A percentile compares a stretch with the other conserved stretches of the same genome.
These are phyloP conservation scores for Ashinkailepas kermadecensis DNA, from an alignment of 2,888 invertebrate species.

Conservation along the genomic window DNA sequence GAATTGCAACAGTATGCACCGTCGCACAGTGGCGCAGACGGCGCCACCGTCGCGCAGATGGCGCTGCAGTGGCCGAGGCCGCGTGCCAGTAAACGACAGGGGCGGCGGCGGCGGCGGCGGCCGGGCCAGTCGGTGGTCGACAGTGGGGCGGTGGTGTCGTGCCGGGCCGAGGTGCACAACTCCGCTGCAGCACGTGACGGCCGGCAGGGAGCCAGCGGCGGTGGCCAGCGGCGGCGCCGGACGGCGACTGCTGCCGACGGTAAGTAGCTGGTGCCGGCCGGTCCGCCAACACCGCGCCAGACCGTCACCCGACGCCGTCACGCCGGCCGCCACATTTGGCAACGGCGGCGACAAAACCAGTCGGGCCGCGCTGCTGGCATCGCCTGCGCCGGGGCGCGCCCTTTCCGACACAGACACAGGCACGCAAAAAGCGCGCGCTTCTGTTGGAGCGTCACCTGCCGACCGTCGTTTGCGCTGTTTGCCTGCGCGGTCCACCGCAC, in stretches of 20 bases:
- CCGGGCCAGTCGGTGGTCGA: neutral
- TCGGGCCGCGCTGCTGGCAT: no score
- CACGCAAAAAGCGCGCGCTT: no score
- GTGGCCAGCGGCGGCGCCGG: no score
- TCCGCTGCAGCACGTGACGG: neutral
- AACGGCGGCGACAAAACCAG: no score
- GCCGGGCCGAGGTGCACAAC: neutral
- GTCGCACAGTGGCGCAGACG: no score
- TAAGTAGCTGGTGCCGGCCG: neutral
- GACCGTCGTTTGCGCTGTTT: no score
- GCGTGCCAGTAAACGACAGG: neutral
- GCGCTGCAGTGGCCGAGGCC: neutral
- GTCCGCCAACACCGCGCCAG: neutral
- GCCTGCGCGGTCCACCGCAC: neutral
- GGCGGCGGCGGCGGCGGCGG: neutral
- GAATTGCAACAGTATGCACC: no score
- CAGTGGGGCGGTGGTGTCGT: neutral
- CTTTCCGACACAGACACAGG: no score
- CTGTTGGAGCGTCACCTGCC: no score
- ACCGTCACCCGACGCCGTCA: neutral
- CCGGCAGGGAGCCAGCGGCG: no score
- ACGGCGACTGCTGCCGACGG: neutral
- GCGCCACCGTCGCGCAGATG: constrained; percentile 10
- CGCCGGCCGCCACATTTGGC: no score
- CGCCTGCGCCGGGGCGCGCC: no score